Base-by-base conservation (phyloP, 2,888 invertebrate genomes). In the Stramonita haemastoma region DNA sequence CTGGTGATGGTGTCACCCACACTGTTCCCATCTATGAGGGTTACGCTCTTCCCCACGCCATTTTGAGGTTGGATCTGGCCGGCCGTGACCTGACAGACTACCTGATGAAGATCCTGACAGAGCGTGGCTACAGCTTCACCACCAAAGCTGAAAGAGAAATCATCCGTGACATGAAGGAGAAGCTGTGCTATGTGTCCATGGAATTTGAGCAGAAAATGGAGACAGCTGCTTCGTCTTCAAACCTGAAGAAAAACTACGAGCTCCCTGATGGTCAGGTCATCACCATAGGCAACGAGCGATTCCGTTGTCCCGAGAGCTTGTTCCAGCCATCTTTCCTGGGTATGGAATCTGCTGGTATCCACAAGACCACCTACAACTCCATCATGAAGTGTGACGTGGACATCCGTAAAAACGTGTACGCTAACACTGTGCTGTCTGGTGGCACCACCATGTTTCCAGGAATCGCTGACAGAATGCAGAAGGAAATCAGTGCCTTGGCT, bases 381-480 rank as follows among this genome's bases (percentile, higher is more conserved):
- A 94, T 94, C 90, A 94, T 94, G 93, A 94, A 93, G 90, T 94
- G 94, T 89, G 94, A 94, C 90, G 93, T 94, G 22, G 94, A 94
- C 90, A 94, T 94, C 92, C 92, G 93, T 90, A n/a, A 93, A 91
- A 93, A 94, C 91, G 90, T 94, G 91, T 94, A 93, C 84, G 93
- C 93, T 79, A 96, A 96, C 93, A 95, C 98, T 93, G 98, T 98
- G 96, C 97, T 98, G 95, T 98, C 98, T 92, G 98, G 98, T 93
- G 98, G 98, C 95, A 98, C 98, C 97, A 98, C 98, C 96, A 98
- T 98, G 98, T 98, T 98, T 97, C 98, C 98, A 92, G 98, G 99
- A 97, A 98, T 99, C 96, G 99, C 98, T 94, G 99, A 99, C 97
- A 97, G 99, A 95, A 98, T 99, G 98, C 98, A 99, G 97, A 99